Evolutionary conservation across 2,888 invertebrate genomes (phyloP), one percentile per base, ranked within the genome.

Genomic region (Apamea crenata): DNA sequence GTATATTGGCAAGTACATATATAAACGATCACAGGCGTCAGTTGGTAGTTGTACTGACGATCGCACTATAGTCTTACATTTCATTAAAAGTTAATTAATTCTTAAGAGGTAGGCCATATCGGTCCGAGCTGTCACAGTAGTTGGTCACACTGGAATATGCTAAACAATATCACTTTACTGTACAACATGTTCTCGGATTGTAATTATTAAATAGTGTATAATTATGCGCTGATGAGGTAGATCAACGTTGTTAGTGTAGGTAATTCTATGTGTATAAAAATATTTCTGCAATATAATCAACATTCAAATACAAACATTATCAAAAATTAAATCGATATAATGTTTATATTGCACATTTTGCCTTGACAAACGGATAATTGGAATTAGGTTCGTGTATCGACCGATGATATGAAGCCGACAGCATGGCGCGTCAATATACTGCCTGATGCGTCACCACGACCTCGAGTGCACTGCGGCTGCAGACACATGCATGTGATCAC

Each of bases 251-350:
- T 94, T 91, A 93, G 90, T 95, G 95, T 95, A 65, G 25, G 65
- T 65, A 90, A 94, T 92, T 94, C 93, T 95, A 95, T 94, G 92
- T 95, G 95, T 97, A 96, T 97, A 97, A 97, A 97, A 97, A 97
- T 97, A 97, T 94, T 96, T 96, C 94, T 96, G 96, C 93, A 95
- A 96, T 96, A 96, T 96, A 96, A 95, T 95, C 92, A 96, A 97
- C 96, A 96, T 95, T 95, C 90, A 96, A 96, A 96, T 96, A 96
- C 95, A 95, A 96, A 96, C 95, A 96, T 95, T 95, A 96, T 96
- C 95, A 96, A 96, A 92, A 96, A 96, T 94, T 94, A 95, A 93
- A 91, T 95, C 92, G 93, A 94, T 94, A 93, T 91, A 93, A 94
- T 95, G 95, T 95, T 94, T 90, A 94, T 95, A 96, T 95, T 96